A percentile compares a stretch with the other conserved stretches of the same genome.
phyloP scores from a whole-genome alignment of 2,797 vertebrate genomes.

The Notamacropus eugenii region DNA sequence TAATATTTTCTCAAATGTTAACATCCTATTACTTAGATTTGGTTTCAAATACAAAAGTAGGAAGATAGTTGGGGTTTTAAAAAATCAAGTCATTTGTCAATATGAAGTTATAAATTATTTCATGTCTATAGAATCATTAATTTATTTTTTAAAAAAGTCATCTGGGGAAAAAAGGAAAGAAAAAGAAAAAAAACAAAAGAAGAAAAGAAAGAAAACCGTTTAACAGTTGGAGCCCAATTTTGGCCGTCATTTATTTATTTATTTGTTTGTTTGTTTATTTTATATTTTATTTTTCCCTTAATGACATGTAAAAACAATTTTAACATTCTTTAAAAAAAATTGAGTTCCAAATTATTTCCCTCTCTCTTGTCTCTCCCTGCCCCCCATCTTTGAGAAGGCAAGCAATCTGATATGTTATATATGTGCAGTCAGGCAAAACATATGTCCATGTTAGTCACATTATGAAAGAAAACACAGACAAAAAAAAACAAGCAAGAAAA shows the following conservation, averaged over 20 bases:
- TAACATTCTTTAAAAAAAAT: neutral
- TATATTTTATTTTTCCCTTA: neutral
- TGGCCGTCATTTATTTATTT: neutral
- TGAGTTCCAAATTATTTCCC: neutral
- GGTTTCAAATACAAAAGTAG: neutral
- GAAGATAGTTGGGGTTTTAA: neutral
- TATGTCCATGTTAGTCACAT: neutral
- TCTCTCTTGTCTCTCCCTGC: neutral
- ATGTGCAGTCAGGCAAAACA: neutral
- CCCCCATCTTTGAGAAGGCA: neutral
- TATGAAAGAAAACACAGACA: neutral
- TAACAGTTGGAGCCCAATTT: constrained; percentile 1
- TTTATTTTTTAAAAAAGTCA: neutral
- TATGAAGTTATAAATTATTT: constrained; percentile 30
- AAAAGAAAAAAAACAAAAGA: neutral
- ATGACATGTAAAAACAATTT: neutral
- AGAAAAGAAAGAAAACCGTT: constrained; percentile 24
- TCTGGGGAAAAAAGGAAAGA: constrained; percentile 21
- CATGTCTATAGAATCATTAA: neutral
- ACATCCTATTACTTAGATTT: constrained; percentile 7
- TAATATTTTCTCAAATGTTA: neutral
- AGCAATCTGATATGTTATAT: neutral
- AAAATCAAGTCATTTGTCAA: constrained; percentile 14
- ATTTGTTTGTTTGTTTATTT: neutral
- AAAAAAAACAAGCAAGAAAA: neutral